Conservation (phyloP, 2,113 vertebrate genomes). For the Symphodus melops region DNA sequence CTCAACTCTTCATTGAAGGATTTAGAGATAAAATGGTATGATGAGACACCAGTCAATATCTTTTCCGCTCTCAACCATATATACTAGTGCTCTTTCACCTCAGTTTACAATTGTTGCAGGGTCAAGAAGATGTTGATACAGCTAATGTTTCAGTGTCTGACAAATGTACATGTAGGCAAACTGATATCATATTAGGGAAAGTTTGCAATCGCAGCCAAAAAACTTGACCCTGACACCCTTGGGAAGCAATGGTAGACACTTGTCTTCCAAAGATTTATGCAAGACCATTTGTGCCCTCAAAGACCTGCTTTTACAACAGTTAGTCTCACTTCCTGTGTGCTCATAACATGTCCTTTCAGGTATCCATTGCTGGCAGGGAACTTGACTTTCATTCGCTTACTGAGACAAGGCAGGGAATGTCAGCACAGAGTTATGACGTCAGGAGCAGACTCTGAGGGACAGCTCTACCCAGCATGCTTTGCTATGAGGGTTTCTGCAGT, state of each 20-base stretch:
- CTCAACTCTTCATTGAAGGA: too few relatives aligned
- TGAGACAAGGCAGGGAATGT: slow-evolving; percentile 34
- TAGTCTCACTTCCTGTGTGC: slow-evolving; percentile 9
- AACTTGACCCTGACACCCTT: not conserved
- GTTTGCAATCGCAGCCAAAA: not conserved
- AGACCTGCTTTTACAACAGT: not conserved
- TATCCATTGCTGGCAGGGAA: slow-evolving; percentile 20
- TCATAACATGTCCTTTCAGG: slow-evolving; percentile 16
- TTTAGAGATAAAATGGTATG: too few relatives aligned
- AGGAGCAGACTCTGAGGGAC: slow-evolving; percentile 59
- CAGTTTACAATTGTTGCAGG: too few relatives aligned
- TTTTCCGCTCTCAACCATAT: too few relatives aligned
- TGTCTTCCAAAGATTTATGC: not conserved
- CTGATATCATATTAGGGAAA: too few relatives aligned
- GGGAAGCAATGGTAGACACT: too few relatives aligned
- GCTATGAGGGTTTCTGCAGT: slow-evolving; percentile 76
- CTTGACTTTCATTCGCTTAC: slow-evolving; percentile 18
- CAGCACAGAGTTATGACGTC: slow-evolving; percentile 64
- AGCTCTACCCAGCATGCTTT: slow-evolving; percentile 75
- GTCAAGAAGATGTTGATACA: too few relatives aligned
- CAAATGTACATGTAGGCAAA: too few relatives aligned
- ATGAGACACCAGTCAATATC: too few relatives aligned
- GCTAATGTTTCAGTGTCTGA: too few relatives aligned
- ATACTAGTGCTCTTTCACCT: too few relatives aligned
- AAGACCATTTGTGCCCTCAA: not conserved